A percentile compares a stretch with the other conserved stretches of the same genome.
Evolutionary conservation across 92 coral and sea anemone species (phyloP).

Genomic region (Zoanthus sociatus): DNA sequence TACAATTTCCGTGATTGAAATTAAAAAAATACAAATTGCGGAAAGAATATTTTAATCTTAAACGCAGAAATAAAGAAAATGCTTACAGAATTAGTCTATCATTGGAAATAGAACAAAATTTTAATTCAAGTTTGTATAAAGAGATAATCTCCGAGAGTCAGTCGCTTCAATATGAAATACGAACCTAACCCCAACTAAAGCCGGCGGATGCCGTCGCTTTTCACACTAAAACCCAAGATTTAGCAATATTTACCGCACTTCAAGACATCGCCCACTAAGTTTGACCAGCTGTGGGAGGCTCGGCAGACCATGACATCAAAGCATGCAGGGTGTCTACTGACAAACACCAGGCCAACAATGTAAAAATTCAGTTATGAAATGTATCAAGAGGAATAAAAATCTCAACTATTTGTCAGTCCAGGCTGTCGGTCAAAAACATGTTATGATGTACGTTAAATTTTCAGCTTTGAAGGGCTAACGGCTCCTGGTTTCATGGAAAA

Average conservation of each 20-base stretch:
- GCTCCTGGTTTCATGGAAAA: too few species aligned
- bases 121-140: neutral
- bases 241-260: neutral
- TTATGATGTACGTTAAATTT: too few species aligned
- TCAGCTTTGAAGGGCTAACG: too few species aligned
- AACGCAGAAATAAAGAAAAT: neutral
- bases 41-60: neutral
- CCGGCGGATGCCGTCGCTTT: conserved; percentile 18
- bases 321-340: neutral
- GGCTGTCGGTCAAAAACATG: too few species aligned
- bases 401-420: neutral
- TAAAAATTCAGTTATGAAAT: neutral
- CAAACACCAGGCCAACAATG: neutral
- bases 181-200: neutral
- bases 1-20: neutral
- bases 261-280: neutral
- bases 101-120: neutral
- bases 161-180: neutral
- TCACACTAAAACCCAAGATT: neutral
- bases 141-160: neutral
- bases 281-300: neutral
- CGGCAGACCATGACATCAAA: neutral
- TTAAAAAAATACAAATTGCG: neutral
- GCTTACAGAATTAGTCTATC: neutral
- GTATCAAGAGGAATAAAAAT: neutral